These are phyloP conservation scores for Mimumesa dahlbomi DNA, from an alignment of 2,888 invertebrate genomes.

Conservation along the genomic window DNA sequence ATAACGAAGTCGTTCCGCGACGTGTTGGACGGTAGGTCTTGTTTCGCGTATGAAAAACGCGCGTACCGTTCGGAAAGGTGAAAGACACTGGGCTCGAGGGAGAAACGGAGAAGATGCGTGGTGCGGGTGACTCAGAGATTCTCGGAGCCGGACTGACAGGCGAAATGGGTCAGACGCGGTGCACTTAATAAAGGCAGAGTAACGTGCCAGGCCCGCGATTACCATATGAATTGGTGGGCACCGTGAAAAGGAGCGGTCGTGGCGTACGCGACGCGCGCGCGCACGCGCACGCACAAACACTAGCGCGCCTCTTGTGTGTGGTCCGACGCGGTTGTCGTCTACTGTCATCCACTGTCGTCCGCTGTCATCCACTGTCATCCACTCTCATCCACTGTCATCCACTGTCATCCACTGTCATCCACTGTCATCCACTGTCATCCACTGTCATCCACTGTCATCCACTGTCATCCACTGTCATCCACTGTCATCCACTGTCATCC, in stretches of 20 bases:
- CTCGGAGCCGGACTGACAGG: constrained; percentile 66
- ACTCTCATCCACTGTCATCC: constrained; percentile 72
- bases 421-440: constrained; percentile 66
- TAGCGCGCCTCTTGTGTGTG: constrained; percentile 62
- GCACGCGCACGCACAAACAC: neutral
- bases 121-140: constrained; percentile 65
- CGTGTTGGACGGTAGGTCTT: neutral
- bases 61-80: neutral
- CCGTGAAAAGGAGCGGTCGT: constrained; percentile 51
- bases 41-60: neutral
- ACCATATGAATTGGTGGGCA: constrained; percentile 72
- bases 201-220: constrained; percentile 64
- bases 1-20: neutral
- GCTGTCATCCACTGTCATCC: constrained; percentile 68
- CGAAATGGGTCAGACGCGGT: constrained; percentile 70
- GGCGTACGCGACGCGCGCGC: constrained; percentile 24
- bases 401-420: constrained; percentile 69
- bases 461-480: constrained; percentile 69
- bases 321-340: constrained; percentile 58
- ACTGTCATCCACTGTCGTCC: constrained; percentile 71
- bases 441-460: constrained; percentile 72
- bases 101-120: constrained; percentile 1
- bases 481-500: constrained; percentile 66
- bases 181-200: constrained; percentile 71
- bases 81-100: constrained; percentile 3